These are phyloP conservation scores for Glossophaga mutica DNA, from an alignment of 2,797 vertebrate genomes.

Conservation along the genomic window DNA sequence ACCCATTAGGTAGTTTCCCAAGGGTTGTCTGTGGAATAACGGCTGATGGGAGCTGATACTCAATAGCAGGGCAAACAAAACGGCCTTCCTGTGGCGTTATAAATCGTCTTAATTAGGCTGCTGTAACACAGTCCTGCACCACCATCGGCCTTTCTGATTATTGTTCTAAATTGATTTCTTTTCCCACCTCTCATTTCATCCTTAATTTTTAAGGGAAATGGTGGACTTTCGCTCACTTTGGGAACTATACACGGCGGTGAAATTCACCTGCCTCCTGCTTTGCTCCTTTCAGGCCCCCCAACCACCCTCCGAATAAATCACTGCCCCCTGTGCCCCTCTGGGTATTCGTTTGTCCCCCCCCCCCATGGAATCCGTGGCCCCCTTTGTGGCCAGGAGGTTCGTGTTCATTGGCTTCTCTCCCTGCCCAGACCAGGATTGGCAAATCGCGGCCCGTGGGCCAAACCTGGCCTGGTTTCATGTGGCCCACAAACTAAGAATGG, in stretches of 20 bases:
- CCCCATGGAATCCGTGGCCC: not conserved
- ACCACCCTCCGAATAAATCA: not conserved
- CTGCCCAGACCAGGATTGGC: not conserved
- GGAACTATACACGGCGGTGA: not conserved
- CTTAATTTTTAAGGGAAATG: conserved; percentile 51
- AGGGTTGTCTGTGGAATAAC: not conserved
- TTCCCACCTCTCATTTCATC: conserved; percentile 40
- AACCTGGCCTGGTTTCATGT: not conserved
- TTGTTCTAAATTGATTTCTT: conserved; percentile 58
- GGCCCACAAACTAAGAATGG: not conserved
- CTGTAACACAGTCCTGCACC: not conserved
- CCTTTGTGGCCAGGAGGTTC: not conserved
- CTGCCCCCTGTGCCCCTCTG: not conserved
- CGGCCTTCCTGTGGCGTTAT: conserved; percentile 13
- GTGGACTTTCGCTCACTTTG: not conserved
- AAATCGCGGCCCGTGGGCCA: not conserved
- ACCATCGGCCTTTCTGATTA: conserved; percentile 42
- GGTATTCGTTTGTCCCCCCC: not conserved
- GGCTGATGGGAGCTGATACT: not conserved
- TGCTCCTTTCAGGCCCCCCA: not conserved
- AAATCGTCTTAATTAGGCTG: conserved; percentile 72
- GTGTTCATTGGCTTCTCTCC: not conserved
- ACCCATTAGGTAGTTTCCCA: conserved; percentile 44
- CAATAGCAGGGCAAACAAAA: conserved; percentile 14
- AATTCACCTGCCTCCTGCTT: not conserved